These are phyloP conservation scores for Gymnoscelis rufifasciata DNA, from an alignment of 2,888 invertebrate species.

Conservation along the genomic window DNA sequence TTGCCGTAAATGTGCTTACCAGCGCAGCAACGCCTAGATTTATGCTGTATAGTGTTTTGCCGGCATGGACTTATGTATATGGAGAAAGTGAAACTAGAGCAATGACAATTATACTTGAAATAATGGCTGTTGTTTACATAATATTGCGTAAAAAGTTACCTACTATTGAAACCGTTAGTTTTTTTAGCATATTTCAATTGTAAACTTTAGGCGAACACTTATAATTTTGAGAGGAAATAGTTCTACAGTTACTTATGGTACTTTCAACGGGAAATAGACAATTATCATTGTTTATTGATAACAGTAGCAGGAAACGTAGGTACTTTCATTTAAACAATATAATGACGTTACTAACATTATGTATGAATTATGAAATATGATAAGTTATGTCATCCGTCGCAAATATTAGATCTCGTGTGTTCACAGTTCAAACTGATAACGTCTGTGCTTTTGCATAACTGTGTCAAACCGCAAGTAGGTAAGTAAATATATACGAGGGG, in stretches of 20 bases:
- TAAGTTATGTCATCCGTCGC: no score
- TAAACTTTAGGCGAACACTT: no score
- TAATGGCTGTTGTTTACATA: slow-evolving; percentile 14
- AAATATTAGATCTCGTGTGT: neutral
- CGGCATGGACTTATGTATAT: no score
- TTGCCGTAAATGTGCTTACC: neutral
- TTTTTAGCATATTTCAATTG: no score
- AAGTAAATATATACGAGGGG: slow-evolving; percentile 11
- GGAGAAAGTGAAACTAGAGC: slow-evolving; percentile 16
- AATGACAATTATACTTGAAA: slow-evolving; percentile 10
- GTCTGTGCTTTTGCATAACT: slow-evolving; percentile 23
- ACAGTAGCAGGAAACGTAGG: no score
- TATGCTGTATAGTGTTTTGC: no score
- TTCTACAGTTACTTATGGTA: neutral
- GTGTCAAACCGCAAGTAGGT: slow-evolving; percentile 13
- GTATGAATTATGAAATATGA: no score
- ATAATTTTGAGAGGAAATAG: no score
- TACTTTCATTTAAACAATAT: no score
- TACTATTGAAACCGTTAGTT: slow-evolving; percentile 12
- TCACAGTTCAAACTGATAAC: neutral
- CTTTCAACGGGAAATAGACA: no score
- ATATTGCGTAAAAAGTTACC: slow-evolving; percentile 16
- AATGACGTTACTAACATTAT: no score
- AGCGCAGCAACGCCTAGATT: neutral
- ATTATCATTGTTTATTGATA: no score